Evolutionary conservation across 1,140 invertebrate species (phyloP).

Genomic region (Drosophila littoralis): DNA sequence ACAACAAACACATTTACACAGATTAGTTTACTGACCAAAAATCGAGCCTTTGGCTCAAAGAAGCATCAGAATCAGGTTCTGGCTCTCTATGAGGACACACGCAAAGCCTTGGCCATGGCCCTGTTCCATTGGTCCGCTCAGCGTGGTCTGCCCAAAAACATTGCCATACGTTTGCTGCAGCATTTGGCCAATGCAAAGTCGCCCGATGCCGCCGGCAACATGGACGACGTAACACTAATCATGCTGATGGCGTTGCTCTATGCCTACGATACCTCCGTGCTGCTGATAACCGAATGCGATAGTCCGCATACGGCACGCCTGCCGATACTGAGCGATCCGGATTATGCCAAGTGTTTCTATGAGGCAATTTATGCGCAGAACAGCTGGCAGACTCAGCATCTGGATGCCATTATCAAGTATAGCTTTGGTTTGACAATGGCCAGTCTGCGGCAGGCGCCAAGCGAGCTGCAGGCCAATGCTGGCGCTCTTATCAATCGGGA

Average conservation of each 20-base stretch:
- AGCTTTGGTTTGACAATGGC: slow-evolving; percentile 92
- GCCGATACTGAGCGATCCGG: slow-evolving; percentile 89
- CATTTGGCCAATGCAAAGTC: slow-evolving; percentile 85
- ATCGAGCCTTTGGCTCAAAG: slow-evolving; percentile 94
- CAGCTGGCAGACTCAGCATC: slow-evolving; percentile 88
- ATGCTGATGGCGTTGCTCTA: slow-evolving; percentile 94
- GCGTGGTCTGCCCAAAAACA: slow-evolving; percentile 88
- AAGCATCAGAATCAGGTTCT: slow-evolving; percentile 93
- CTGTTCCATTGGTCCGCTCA: slow-evolving; percentile 95
- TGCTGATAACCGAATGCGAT: slow-evolving; percentile 88
- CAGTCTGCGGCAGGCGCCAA: slow-evolving; percentile 87
- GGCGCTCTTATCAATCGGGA: slow-evolving; percentile 88
- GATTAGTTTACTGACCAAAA: slow-evolving; percentile 90
- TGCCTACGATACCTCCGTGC: slow-evolving; percentile 92
- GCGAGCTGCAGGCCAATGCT: slow-evolving; percentile 57
- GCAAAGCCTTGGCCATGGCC: slow-evolving; percentile 92
- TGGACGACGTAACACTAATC: slow-evolving; percentile 91
- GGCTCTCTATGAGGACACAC: slow-evolving; percentile 91
- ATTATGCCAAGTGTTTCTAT: slow-evolving; percentile 87
- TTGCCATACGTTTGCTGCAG: slow-evolving; percentile 85
- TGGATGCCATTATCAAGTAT: slow-evolving; percentile 91
- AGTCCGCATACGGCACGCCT: slow-evolving; percentile 89
- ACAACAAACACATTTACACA: slow-evolving; percentile 43
- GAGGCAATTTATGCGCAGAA: slow-evolving; percentile 76
- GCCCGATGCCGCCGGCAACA: slow-evolving; percentile 86